These are phyloP conservation scores for Tinea trinotella DNA, from an alignment of 2,888 invertebrate species.

Conservation along the genomic window DNA sequence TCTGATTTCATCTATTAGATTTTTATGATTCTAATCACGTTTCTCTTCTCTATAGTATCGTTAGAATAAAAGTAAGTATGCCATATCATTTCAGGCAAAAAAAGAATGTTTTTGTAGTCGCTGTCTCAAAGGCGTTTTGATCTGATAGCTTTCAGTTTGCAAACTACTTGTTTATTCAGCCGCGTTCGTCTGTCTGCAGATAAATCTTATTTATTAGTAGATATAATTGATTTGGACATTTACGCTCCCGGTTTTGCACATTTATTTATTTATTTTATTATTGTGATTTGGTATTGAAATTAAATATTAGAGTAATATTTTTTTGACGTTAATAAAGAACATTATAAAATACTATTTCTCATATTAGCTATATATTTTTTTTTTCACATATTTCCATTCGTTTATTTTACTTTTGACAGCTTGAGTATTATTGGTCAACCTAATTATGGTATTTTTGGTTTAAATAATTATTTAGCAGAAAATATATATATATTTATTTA, in stretches of 20 bases:
- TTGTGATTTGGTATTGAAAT: no score
- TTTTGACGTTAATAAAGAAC: no score
- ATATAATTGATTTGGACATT: conserved; percentile 2
- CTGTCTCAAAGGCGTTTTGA: conserved; percentile 31
- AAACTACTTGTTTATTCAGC: conserved; percentile 37
- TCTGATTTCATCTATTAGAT: background rate
- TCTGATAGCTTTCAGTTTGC: conserved; percentile 47
- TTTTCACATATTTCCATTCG: no score
- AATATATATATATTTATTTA: no score
- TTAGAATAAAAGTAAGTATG: background rate
- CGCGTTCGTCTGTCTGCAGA: conserved; percentile 25
- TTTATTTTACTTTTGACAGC: no score
- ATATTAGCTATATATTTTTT: no score
- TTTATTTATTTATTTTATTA: background rate
- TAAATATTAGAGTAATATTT: no score
- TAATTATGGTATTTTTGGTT: no score
- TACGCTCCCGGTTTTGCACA: background rate
- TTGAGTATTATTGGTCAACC: no score
- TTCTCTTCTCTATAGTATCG: conserved; percentile 7
- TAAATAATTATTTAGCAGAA: no score
- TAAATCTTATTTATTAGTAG: conserved; percentile 29
- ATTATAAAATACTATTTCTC: no score
- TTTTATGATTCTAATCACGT: conserved; percentile 9
- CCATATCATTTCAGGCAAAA: conserved; percentile 28
- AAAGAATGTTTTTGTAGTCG: conserved; percentile 35